phyloP scores from a whole-genome alignment of 2,113 vertebrate genomes.

The Tautogolabrus adspersus region DNA sequence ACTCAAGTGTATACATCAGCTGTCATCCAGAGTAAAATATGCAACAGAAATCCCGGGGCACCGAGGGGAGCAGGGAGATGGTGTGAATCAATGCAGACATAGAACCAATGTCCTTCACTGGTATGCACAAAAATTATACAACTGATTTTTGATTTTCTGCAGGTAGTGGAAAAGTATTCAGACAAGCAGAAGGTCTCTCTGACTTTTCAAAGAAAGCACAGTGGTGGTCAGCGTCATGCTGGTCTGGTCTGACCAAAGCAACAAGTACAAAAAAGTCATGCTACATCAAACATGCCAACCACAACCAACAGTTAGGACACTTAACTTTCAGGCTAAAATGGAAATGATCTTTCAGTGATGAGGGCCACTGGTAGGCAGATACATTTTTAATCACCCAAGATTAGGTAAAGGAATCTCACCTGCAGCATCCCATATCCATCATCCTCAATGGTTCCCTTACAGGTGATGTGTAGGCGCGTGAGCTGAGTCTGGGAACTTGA shows the following conservation, averaged over 20 bases:
- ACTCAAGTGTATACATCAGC: slow-evolving; percentile 83
- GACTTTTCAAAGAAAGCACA: slow-evolving; percentile 1
- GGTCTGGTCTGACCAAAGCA: neutral
- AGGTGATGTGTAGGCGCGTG: slow-evolving; percentile 90
- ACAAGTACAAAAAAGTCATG: neutral
- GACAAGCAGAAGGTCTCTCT: slow-evolving; percentile 2
- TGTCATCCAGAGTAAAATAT: slow-evolving; percentile 83
- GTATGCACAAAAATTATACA: slow-evolving; percentile 25
- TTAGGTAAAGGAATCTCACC: slow-evolving; percentile 79
- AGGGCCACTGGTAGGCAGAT: too few species aligned
- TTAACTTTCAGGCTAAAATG: too few species aligned
- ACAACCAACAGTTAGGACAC: neutral
- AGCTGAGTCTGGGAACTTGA: slow-evolving; percentile 89
- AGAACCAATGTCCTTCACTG: slow-evolving; percentile 15
- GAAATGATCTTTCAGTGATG: too few species aligned
- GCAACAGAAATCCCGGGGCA: slow-evolving; percentile 61
- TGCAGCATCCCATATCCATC: slow-evolving; percentile 95
- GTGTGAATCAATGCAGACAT: slow-evolving; percentile 35
- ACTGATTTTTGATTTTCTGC: neutral
- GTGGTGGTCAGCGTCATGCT: neutral
- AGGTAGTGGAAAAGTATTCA: neutral
- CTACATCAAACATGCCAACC: neutral
- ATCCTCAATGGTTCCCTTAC: slow-evolving; percentile 94
- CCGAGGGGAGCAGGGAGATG: slow-evolving; percentile 46
- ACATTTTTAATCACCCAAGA: too few species aligned